phyloP scores from a whole-genome alignment of 1,140 invertebrate genomes.

The Atopsyche davidsoni region DNA sequence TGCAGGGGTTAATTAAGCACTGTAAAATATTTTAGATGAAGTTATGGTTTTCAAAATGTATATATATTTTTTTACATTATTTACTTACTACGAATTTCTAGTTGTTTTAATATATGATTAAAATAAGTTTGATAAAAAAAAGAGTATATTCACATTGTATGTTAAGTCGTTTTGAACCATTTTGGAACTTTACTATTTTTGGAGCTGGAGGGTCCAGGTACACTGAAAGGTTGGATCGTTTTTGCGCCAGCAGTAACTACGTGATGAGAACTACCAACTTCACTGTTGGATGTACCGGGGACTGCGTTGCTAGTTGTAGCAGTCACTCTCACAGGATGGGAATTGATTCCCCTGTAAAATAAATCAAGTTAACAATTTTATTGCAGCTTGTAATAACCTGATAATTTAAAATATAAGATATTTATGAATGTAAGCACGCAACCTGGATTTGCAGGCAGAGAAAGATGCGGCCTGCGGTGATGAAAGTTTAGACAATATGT shows the following conservation, averaged over 20 bases:
- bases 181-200: constrained; percentile 20
- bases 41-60: constrained; percentile 7
- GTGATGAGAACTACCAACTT: not conserved
- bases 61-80: constrained; percentile 10
- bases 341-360: constrained; percentile 18
- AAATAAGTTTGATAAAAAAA: not conserved
- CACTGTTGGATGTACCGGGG: too few relatives aligned
- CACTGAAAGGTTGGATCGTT: constrained; percentile 7
- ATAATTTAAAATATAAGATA: not conserved
- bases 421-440: not conserved
- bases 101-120: constrained; percentile 7
- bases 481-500: constrained; percentile 21
- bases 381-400: not conserved
- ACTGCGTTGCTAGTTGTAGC: not conserved
- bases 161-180: constrained; percentile 22
- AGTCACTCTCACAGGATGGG: constrained; percentile 3
- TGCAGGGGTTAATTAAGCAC: too few relatives aligned
- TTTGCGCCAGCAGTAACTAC: not conserved
- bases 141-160: not conserved
- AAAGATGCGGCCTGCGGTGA: constrained; percentile 19
- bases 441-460: constrained; percentile 25
- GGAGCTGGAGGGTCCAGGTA: constrained; percentile 8
- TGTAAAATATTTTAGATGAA: too few relatives aligned
- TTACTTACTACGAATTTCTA: not conserved
- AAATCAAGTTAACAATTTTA: not conserved